A percentile compares a stretch with the other conserved stretches of the same genome.
Conservation (phyloP, 2,888 invertebrate genomes). For the Selenia dentaria region DNA sequence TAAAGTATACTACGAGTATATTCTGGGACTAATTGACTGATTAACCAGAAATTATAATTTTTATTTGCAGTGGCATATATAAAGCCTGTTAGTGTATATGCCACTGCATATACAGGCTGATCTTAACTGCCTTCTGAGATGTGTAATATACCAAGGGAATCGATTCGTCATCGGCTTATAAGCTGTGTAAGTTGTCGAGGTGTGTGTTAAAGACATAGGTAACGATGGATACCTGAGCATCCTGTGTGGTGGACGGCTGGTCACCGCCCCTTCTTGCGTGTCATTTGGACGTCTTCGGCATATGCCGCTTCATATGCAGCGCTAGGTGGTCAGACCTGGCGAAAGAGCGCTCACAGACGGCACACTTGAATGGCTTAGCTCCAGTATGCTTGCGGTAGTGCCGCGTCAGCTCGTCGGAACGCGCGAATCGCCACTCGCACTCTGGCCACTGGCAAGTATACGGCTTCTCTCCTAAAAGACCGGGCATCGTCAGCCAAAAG, state of each 20-base stretch:
- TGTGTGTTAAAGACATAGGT: no score
- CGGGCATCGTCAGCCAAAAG: background rate
- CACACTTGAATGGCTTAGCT: slow-evolving; percentile 98
- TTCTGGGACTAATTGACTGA: no score
- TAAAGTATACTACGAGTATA: no score
- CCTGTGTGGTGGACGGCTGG: slow-evolving; percentile 65
- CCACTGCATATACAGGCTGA: no score
- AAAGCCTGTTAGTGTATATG: no score
- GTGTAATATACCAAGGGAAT: no score
- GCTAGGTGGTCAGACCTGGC: slow-evolving; percentile 98
- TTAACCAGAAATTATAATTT: no score
- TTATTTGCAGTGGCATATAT: no score
- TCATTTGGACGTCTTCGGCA: slow-evolving; percentile 94
- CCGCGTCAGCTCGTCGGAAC: slow-evolving; percentile 97
- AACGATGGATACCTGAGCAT: slow-evolving; percentile 73
- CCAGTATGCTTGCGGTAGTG: slow-evolving; percentile 99
- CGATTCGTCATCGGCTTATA: no score
- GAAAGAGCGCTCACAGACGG: slow-evolving; percentile 97
- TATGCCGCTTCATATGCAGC: slow-evolving; percentile 97
- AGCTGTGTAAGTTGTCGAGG: no score
- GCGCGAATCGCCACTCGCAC: slow-evolving; percentile 98
- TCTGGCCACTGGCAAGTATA: slow-evolving; percentile 99
- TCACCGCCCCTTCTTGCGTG: slow-evolving; percentile 78
- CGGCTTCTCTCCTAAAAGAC: slow-evolving; percentile 94
- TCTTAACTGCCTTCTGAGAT: no score